A percentile compares a stretch with the other conserved stretches of the same genome.
phyloP scores from a whole-genome alignment of 1,140 invertebrate species.

The Potamilus streckersoni region DNA sequence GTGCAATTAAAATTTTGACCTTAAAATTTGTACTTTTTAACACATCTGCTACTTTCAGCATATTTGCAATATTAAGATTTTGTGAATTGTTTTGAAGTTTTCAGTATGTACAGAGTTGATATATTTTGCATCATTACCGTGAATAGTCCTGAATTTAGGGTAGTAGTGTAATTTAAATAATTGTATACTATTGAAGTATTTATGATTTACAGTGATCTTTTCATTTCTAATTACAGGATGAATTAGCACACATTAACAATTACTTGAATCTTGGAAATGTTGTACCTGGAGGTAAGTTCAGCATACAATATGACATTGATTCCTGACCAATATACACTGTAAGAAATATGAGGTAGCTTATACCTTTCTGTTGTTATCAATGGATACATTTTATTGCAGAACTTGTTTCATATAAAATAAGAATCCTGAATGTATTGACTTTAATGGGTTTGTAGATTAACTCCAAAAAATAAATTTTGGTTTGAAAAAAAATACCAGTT shows the following conservation, averaged over 20 bases:
- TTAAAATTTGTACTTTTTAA: too few relatives aligned
- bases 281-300: conserved; percentile 51
- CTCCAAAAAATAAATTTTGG: too few relatives aligned
- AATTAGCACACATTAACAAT: conserved; percentile 57
- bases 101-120: too few relatives aligned
- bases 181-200: neutral
- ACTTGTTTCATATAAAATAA: neutral
- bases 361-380: neutral
- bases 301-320: neutral
- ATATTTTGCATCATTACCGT: neutral
- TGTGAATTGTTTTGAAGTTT: too few relatives aligned
- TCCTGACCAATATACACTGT: too few relatives aligned
- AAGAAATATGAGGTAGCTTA: neutral
- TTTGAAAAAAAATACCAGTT: too few relatives aligned
- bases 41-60: too few relatives aligned
- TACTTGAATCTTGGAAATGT: conserved; percentile 50
- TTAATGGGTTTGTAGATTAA: too few relatives aligned
- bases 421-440: neutral
- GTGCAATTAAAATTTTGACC: too few relatives aligned
- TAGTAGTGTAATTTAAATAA: neutral
- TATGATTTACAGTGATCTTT: neutral
- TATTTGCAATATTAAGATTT: too few relatives aligned
- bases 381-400: neutral
- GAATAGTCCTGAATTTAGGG: neutral
- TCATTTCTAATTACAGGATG: conserved; percentile 41